Conservation (phyloP, 2,113 vertebrate genomes). For the Grammomys dolichurus region DNA sequence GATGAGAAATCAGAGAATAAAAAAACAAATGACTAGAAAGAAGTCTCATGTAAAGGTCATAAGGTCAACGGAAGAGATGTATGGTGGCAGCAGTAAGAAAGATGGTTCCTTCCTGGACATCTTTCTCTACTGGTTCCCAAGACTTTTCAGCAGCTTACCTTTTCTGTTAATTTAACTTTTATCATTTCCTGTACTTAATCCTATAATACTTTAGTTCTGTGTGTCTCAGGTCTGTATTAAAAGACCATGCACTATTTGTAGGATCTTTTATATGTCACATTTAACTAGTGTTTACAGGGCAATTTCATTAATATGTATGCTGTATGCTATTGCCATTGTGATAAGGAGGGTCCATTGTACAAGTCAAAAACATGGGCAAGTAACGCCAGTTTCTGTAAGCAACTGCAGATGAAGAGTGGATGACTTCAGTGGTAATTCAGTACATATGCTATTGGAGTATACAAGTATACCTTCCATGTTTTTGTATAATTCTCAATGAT, state of each 20-base stretch:
- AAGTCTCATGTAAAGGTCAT: too few relatives aligned
- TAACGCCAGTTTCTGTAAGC: too few relatives aligned
- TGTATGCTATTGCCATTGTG: not conserved
- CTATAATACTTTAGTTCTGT: not conserved
- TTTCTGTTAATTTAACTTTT: not conserved
- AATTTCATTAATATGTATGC: not conserved
- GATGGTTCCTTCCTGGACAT: not conserved
- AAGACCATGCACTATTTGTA: not conserved
- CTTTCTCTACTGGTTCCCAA: not conserved
- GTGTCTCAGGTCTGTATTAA: not conserved
- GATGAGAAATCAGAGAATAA: not conserved
- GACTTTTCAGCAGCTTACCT: not conserved
- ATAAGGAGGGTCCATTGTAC: not conserved
- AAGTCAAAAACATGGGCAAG: too few relatives aligned
- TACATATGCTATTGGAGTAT: too few relatives aligned
- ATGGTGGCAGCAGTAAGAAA: not conserved
- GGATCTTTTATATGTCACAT: not conserved
- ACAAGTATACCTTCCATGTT: too few relatives aligned
- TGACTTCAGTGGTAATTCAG: too few relatives aligned
- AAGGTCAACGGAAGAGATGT: accelerated
- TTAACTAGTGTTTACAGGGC: not conserved
- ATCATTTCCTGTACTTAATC: not conserved
- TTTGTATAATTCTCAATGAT: too few relatives aligned
- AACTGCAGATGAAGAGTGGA: too few relatives aligned
- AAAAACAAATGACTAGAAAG: not conserved